These are phyloP conservation scores for Geodia barretti DNA, from an alignment of 37 sponge, comb jelly and placozoan species.

Conservation along the genomic window DNA sequence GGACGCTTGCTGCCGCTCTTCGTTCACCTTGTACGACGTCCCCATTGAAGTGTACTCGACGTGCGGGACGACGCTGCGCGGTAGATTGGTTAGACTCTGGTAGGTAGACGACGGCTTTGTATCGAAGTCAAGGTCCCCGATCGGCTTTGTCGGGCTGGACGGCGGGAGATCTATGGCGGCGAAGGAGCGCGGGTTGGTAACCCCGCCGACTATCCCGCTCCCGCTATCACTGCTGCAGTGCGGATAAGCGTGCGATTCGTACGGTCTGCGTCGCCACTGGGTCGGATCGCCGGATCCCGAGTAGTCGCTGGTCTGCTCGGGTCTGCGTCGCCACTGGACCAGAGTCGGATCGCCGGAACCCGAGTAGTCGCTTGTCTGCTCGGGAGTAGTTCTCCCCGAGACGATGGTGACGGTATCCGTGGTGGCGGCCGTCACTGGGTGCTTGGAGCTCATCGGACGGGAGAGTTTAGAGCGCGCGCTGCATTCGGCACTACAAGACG, in stretches of 20 bases:
- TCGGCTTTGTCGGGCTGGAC: not conserved
- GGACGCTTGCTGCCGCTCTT: not conserved
- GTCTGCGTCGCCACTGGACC: not conserved
- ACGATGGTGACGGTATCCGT: too few species aligned
- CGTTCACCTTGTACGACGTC: not conserved
- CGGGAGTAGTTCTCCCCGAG: too few species aligned
- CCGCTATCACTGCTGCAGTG: not conserved
- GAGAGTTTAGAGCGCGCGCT: too few species aligned
- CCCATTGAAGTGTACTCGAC: not conserved
- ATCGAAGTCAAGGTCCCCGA: not conserved
- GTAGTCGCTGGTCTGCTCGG: not conserved
- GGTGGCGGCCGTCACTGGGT: not conserved
- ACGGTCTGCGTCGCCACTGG: not conserved
- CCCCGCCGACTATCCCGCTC: not conserved
- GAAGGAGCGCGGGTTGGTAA: not conserved
- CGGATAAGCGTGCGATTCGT: not conserved
- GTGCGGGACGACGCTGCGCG: not conserved
- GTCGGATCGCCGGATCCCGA: not conserved
- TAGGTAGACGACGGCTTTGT: slow-evolving; percentile 1
- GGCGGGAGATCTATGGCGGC: not conserved
- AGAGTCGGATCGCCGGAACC: too few species aligned
- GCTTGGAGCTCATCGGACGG: not conserved
- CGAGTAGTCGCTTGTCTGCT: too few species aligned
- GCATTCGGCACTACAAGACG: too few species aligned
- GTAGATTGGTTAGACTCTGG: not conserved